Percentiles rank a stretch among this genome's conserved stretches.
Conservation (phyloP, 2,888 invertebrate species). For the Philereme vetulata region DNA sequence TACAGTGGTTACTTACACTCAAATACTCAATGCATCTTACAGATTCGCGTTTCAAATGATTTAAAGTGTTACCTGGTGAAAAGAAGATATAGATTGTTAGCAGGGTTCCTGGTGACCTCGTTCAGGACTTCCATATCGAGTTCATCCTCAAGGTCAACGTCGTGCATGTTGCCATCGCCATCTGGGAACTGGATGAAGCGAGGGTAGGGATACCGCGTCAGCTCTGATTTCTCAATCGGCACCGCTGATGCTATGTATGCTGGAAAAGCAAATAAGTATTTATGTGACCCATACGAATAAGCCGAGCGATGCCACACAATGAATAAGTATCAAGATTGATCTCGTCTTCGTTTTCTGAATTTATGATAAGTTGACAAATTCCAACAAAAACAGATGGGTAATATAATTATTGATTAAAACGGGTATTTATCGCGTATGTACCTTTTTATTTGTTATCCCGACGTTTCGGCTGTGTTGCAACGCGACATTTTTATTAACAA, state of each 20-base stretch:
- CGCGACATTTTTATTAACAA: too few relatives aligned
- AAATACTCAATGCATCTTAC: not conserved
- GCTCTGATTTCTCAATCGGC: slow-evolving; percentile 37
- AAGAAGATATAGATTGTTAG: slow-evolving; percentile 50
- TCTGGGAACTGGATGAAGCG: slow-evolving; percentile 51
- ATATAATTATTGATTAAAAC: too few relatives aligned
- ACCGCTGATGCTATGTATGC: slow-evolving; percentile 43
- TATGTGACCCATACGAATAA: not conserved
- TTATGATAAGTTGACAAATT: too few relatives aligned
- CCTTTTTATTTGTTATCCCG: too few relatives aligned
- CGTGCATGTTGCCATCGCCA: slow-evolving; percentile 46
- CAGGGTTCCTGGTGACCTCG: slow-evolving; percentile 47
- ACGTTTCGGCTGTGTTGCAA: too few relatives aligned
- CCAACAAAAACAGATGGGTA: too few relatives aligned
- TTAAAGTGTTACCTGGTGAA: slow-evolving; percentile 51
- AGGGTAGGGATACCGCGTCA: slow-evolving; percentile 38
- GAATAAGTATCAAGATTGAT: too few relatives aligned
- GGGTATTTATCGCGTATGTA: too few relatives aligned
- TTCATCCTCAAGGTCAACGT: slow-evolving; percentile 51
- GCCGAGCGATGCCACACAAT: too few relatives aligned
- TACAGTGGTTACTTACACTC: not conserved
- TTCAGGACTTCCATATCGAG: slow-evolving; percentile 46
- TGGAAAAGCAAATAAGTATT: slow-evolving; percentile 26
- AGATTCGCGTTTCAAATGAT: not conserved
- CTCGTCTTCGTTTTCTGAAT: too few relatives aligned